Evolutionary conservation across 2,113 vertebrate genomes (phyloP).

Genomic region (Axis porcinus): DNA sequence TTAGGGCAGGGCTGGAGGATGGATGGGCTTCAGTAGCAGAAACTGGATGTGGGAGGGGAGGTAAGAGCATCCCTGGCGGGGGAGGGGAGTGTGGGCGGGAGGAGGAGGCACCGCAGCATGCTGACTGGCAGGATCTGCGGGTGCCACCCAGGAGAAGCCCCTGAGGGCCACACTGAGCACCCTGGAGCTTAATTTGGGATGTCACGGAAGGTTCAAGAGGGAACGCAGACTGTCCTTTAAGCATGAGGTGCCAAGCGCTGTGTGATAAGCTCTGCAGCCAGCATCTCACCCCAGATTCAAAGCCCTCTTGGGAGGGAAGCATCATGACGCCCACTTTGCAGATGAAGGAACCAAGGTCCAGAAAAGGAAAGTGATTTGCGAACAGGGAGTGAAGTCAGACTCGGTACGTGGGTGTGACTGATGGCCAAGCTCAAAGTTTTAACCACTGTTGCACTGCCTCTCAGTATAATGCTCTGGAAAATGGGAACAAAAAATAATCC

Average conservation of each 20-base stretch:
- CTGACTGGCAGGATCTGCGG: fast-evolving
- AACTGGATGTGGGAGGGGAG: neutral
- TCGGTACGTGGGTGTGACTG: neutral
- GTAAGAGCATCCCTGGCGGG: neutral
- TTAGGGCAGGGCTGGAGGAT: neutral
- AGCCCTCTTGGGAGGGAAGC: neutral
- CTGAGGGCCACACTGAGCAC: fast-evolving
- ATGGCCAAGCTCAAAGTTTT: neutral
- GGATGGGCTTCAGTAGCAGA: neutral
- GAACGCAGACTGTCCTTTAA: neutral
- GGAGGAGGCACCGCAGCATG: fast-evolving
- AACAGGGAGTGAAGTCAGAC: neutral
- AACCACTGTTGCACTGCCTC: fast-evolving
- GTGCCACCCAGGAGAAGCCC: neutral
- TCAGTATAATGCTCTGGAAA: neutral
- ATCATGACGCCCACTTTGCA: neutral
- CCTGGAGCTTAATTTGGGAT: no score
- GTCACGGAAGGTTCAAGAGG: neutral
- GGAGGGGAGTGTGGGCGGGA: fast-evolving
- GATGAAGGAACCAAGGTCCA: neutral
- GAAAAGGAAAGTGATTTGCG: neutral
- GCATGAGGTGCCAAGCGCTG: neutral
- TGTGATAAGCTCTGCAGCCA: neutral
- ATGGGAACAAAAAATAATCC: neutral
- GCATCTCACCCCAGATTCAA: neutral